Conservation (phyloP, 1,140 invertebrate genomes). For the Stenopsyche tienmushanensis region DNA sequence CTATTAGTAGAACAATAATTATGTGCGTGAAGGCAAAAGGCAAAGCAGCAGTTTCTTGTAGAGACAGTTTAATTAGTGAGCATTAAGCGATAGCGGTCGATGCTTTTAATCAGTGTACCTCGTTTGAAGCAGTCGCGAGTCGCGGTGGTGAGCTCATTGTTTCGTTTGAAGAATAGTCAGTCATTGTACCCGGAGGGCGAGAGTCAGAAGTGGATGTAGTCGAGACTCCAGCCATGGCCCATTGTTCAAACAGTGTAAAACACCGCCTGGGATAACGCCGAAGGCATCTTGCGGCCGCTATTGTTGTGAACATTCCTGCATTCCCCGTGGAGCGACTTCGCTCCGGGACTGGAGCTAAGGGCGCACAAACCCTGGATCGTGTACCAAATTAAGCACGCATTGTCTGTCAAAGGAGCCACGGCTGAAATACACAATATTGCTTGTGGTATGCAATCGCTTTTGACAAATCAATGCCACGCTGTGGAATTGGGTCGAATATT, state of each 20-base stretch:
- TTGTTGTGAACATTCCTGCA: constrained; percentile 24
- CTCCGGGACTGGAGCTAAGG: neutral
- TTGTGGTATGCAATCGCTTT: too few relatives aligned
- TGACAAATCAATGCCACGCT: too few relatives aligned
- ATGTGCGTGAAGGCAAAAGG: too few relatives aligned
- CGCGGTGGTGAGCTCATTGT: constrained; percentile 13
- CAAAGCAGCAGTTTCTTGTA: too few relatives aligned
- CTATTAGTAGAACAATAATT: too few relatives aligned
- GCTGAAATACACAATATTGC: too few relatives aligned
- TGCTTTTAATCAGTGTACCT: constrained; percentile 17
- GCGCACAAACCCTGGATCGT: too few relatives aligned
- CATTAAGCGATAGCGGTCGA: neutral
- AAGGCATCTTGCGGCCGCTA: constrained; percentile 23
- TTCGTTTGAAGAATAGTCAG: constrained; percentile 28
- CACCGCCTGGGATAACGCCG: constrained; percentile 14
- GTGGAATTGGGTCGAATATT: too few relatives aligned
- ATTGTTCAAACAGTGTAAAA: constrained; percentile 29
- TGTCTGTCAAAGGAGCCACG: too few relatives aligned
- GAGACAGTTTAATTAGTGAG: neutral
- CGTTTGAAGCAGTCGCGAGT: constrained; percentile 13
- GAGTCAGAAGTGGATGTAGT: neutral
- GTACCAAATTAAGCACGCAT: too few relatives aligned
- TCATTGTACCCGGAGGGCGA: constrained; percentile 1
- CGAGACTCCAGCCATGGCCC: constrained; percentile 11
- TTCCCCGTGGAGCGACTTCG: too few relatives aligned